Evolutionary conservation across 2,888 invertebrate genomes (phyloP).

Genomic region (Mimas tiliae): DNA sequence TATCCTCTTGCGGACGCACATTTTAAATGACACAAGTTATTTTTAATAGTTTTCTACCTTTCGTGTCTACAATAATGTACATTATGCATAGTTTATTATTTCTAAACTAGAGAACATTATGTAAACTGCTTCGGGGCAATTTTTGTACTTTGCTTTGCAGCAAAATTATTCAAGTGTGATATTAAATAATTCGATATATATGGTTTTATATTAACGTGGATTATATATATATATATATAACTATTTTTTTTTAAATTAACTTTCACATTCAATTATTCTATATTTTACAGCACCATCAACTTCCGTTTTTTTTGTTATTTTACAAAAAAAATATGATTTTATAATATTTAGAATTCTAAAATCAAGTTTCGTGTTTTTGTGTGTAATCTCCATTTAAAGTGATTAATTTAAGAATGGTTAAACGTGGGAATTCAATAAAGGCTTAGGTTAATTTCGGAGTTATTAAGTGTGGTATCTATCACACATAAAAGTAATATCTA

Average conservation of each 20-base stretch:
- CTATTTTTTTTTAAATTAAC: constrained; percentile 12
- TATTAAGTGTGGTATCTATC: too few species aligned
- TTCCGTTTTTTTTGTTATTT: constrained; percentile 27
- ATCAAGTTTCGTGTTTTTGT: background rate
- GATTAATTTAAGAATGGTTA: background rate
- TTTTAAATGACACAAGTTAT: too few species aligned
- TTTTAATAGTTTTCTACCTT: background rate
- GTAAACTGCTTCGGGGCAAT: background rate
- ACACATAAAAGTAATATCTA: too few species aligned
- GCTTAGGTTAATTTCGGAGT: too few species aligned
- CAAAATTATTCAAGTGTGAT: too few species aligned
- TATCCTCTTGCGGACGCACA: too few species aligned
- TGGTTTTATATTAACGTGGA: background rate
- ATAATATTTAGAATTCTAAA: background rate
- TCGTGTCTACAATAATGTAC: too few species aligned
- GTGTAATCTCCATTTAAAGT: constrained; percentile 11
- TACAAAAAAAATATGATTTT: background rate
- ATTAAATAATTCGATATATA: background rate
- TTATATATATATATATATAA: background rate
- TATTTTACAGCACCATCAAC: constrained; percentile 40
- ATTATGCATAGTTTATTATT: too few species aligned
- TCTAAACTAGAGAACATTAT: too few species aligned
- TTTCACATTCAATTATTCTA: constrained; percentile 6
- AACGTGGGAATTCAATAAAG: background rate
- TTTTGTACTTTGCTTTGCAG: background rate